Base-by-base conservation (phyloP, 2,888 invertebrate species). In the Gryllus longicercus region DNA sequence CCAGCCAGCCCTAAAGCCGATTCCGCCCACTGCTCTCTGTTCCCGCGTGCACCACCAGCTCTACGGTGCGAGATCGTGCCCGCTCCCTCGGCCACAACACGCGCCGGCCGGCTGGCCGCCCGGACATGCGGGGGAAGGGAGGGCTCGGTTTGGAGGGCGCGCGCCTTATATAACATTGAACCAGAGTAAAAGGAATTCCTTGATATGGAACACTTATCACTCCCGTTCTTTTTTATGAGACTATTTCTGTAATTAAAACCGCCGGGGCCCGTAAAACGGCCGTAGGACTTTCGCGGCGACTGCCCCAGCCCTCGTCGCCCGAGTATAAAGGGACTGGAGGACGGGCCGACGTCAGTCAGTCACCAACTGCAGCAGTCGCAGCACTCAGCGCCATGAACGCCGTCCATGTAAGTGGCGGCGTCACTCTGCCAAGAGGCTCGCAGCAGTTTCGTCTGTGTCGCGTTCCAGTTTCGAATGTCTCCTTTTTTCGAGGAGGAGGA, bases 141-240 rank as follows among this genome's bases (percentile, higher is more conserved):
- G 63, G 8, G 3, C 63, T n/a, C 63, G 63, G 8, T n/a, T 63
- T n/a, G 16, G 16, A 63, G 63, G 63, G 63, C 63, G 63, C 63
- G 63, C n/a, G 63, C 63, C 63, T 63, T 63, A 63, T 63, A n/a
- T 63, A 63, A 63, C 63, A 63, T 16, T 63, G 63, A n/a, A n/a
- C n/a, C n/a, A n/a, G 63, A 63, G 63, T 63, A 63, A 63, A 63
- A 63, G 63, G 63, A 63, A 63, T 63, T 63, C 63, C 63, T 63
- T 63, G 63, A 63, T 63, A 63, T 63, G 63, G 14, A 63, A 63
- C 63, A 63, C 63, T 63, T 63, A 63, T 63, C 63, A 63, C 63
- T 63, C 14, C n/a, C 63, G 63, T 63, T n/a, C 14, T 63, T 63
- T 63, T 63, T 63, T n/a, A 63, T 14, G 63, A 63, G 10, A n/a